Evolutionary conservation across 2,888 invertebrate species (phyloP), one percentile per base, ranked within the genome.

Genomic region (Oscheius onirici): DNA sequence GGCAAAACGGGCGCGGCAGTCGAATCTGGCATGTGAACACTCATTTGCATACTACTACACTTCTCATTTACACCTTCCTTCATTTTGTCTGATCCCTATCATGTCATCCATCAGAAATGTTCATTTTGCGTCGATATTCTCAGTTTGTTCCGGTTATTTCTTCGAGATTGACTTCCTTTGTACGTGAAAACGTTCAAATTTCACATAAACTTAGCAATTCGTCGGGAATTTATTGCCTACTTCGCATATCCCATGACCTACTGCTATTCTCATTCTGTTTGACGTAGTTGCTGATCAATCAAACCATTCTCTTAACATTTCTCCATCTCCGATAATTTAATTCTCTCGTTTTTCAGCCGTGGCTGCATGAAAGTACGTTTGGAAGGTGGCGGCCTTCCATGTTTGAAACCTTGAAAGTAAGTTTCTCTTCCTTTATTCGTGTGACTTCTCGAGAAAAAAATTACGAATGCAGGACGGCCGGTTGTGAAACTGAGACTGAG

Each of bases 391-490:
- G 74, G 76, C 78, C 69, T 74, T 75, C 73, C 71, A 79, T 79
- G 79, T 79, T 79, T 74, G 79, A 79, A 75, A 77, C 79, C 70
- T 71, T 79, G 68, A 79, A 79, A 74, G 78, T 78, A 52, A 46
- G 73, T 68, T 66, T 51, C 28, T 41, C 17, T 58, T 40, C 20
- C 57, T 34, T n/a, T 41, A 54, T 40, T 43, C 24, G 52, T 24
- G n/a, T 22, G 52, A 24, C 28, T 55, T 20, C 55, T 13, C n/a
- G n/a, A n/a, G n/a, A n/a, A 6, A 20, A 58, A 58, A 58, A 58
- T 58, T 58, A 58, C 58, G 58, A 40, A 58, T 58, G 40, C 58
- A 40, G 20, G 58, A 8, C 34, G 34, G 34, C 34, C 58, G 41
- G 43, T 58, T 58, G 58, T 58, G 58, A 58, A 58, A 58, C 58